Base-by-base conservation (phyloP, 2,113 vertebrate genomes). In the Silurus meridionalis region DNA sequence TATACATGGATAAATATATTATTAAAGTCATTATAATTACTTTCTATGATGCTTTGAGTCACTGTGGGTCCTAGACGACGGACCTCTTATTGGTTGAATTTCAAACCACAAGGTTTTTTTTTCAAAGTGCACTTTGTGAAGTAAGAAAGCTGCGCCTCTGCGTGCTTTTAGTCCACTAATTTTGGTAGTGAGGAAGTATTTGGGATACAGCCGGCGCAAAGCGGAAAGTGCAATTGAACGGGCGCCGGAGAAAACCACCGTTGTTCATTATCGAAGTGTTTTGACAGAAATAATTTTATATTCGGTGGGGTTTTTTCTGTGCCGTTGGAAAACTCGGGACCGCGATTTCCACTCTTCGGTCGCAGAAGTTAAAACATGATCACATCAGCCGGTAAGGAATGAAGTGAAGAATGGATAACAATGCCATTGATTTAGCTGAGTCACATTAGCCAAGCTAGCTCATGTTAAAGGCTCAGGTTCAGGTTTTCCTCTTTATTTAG, bases 361-460 rank as follows among this genome's bases (percentile, higher is more conserved):
- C 21, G 3, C 28, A 23, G 64, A n/a, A 87, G 55, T 48, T 84
- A 90, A 88, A 91, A 21, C 81, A 96, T 96, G 95, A 95, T 96
- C 90, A 96, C 95, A 55, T 96, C 95, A 69, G 95, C 95, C 61
- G 95, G 95, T 96, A 89, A 92, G 94, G 88, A 57, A 46, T 46
- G 25, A 67, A 6, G 11, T 21, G 50, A 83, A 21, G n/a, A 37
- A 55, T 4, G 4, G 37, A 11, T 19, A 5, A 17, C 83, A 78
- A 87, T 63, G 66, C 87, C 90, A 21, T 93, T 94, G 93, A 94
- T 92, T 95, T 94, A 95, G 95, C 95, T 96, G 95, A 96, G 95
- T 96, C 95, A 95, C 95, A 95, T 37, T 84, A 84, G 84, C 91
- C 90, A 86, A 88, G 82, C 84, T 80, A 53, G 50, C 50, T 87